Evolutionary conservation across 2,797 vertebrate species (phyloP), one percentile per base, ranked within the genome.

Genomic region (Enteromius argenteus): DNA sequence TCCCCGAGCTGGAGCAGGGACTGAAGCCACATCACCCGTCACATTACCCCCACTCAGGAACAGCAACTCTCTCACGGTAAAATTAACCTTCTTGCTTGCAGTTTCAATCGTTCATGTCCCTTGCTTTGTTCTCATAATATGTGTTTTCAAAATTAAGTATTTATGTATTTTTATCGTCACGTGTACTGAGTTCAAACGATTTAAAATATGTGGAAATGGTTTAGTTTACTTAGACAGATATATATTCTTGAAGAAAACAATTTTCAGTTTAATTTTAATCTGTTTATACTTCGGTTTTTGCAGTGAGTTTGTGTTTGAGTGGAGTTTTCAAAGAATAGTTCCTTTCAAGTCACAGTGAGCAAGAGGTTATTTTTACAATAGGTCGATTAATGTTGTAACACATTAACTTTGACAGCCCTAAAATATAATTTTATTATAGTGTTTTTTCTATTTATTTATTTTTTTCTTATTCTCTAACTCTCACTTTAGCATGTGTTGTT

Each of bases 21-120:
- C 94, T 76, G 95, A 95, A 60, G 93, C 94, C 79, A 91, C 94
- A 68, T 96, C 96, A 67, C 96, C 96, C 67, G 91, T 96, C 88
- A 94, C 94, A 89, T 88, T 97, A 92, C 96, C 96, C 77, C 96
- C 96, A 79, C 95, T 96, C 90, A 95, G 95, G 93, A 93, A 94
- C 93, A 93, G 91, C 93, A 95, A 94, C 94, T 91, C 94, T 17
- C 95, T 95, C 88, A 95, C 94, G 96, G 96, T 96, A 94, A 92
- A 89, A 51, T 51, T 9, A 73, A 37, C 56, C 46, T 32, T 44
- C n/a, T n/a, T 73, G 27, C 72, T 60, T 60, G 35, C 35, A 44
- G n/a, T n/a, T 69, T 56, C 35, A 11, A 35, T 49, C 2, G 15
- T 56, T 17, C 37, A 44, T 78, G 37, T 10, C 60, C 17, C 8